Base-by-base conservation (phyloP, 2,113 vertebrate genomes). In the Pseudolaguvia tuberculata region DNA sequence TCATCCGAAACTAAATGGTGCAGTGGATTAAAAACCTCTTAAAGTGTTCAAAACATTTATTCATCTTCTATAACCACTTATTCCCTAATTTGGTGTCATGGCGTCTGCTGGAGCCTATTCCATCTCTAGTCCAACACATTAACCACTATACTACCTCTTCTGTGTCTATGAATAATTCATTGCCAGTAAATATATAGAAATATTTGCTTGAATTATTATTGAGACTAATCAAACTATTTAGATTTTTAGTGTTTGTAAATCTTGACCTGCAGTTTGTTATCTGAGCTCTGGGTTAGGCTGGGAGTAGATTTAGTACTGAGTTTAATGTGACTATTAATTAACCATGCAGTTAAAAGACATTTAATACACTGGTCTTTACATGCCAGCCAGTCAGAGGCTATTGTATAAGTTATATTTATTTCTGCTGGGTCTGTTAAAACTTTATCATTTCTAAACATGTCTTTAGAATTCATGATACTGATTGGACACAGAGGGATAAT, bases 201-300 rank as follows among this genome's bases (percentile, higher is more conserved):
- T n/a, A n/a, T n/a, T 35, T 35, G 31, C 71, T 67, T 75, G 81
- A 70, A 42, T 42, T 42, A 42, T 42, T 42, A 42, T 42, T 42
- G 39, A 42, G 39, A 42, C 4, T 42, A 42, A 42, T 4, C 6
- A 35, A 35, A 6, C 31, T 35, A 4, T 35, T 4, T 42, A 9
- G 39, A 42, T 42, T 42, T 42, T 27, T 58, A 20, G 58, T 1
- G 58, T 35, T 39, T 39, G 29, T 42, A 35, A 42, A 63, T 42
- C 59, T 7, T 42, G 35, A 42, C 9, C 31, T 23, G 59, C 7
- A 14, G 17, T 61, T 63, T 42, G 20, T 42, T 42, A 42, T 35
- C 20, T 63, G 59, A 21, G 12, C n/a, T n/a, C 20, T 42, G 18
- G 21, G 35, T 63, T 14, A 63, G 31, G 3, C 39, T 17, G 31